Base-by-base conservation (phyloP, 2,113 vertebrate genomes). In the Barnardius zonarius region DNA sequence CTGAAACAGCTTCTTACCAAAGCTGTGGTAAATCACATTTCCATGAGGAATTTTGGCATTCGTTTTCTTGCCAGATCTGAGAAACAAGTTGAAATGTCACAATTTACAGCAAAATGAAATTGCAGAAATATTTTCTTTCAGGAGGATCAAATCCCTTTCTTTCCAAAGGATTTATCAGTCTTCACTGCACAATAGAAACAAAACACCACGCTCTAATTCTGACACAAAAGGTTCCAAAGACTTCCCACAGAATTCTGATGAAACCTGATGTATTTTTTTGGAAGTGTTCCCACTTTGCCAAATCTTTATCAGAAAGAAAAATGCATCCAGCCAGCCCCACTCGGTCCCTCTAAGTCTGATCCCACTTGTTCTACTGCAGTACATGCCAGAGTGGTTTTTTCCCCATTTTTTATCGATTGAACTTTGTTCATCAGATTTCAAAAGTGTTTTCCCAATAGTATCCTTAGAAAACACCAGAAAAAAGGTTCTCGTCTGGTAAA, bases 401-500 rank as follows among this genome's bases (percentile, higher is more conserved):
- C 13, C 27, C 43, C 64, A 41, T n/a, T 87, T 87, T 95, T 93
- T 89, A 89, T 93, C 2, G 43, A 94, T 74, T 80, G 81, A 86
- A 92, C 74, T 93, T 92, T 95, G 83, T 72, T 86, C 66, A 80
- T 70, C 11, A 4, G 70, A 94, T 96, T 93, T 85, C 89, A 91
- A 57, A 95, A 94, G 70, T 94, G 81, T 92, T 96, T 94, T 95
- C 91, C 96, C 91, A 91, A 83, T 84, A 87, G 83, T 33, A 76
- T 83, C 91, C 94, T 96, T 87, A 92, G 66, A 94, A 94, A 96
- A 76, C 14, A 57, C 66, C 76, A 62, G 69, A 88, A 92, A 62
- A 94, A 91, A 79, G 69, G 83, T 95, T 93, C 88, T 92, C 3
- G 57, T 83, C 88, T 95, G 44, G 77, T 87, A 72, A 48, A 95